Percentiles rank a stretch among this genome's conserved stretches.
Conservation (phyloP, 1,140 invertebrate genomes). For the Chlorops oryzae region DNA sequence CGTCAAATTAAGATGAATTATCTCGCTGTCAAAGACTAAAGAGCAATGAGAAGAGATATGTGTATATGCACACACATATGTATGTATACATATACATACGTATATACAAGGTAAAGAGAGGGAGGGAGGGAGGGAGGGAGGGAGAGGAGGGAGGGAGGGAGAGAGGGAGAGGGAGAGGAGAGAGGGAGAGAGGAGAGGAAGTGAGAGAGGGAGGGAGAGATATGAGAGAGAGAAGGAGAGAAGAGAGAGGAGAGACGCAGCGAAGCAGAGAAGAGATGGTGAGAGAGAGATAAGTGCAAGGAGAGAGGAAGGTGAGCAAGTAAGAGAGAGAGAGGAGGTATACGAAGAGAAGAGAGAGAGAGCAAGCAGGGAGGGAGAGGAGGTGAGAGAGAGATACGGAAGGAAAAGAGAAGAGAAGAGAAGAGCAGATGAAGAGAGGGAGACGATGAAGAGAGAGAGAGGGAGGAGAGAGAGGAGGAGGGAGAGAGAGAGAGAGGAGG, state of each 20-base stretch:
- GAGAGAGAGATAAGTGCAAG: neutral
- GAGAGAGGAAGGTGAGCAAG: neutral
- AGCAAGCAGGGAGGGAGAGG: too few relatives aligned
- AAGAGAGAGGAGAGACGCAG: neutral
- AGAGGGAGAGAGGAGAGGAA: too few relatives aligned
- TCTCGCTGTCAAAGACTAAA: too few relatives aligned
- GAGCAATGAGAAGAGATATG: too few relatives aligned
- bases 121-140: too few relatives aligned
- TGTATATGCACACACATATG: too few relatives aligned
- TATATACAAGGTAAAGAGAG: neutral
- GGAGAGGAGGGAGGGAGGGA: neutral
- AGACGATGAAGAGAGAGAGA: neutral
- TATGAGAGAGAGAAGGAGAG: neutral
- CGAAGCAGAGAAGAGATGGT: neutral
- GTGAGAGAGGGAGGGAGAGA: neutral
- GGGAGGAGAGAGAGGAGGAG: too few relatives aligned
- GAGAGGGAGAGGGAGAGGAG: too few relatives aligned
- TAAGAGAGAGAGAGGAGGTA: neutral
- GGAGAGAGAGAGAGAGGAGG: too few relatives aligned
- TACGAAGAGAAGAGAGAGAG: neutral
- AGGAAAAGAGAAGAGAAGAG: neutral
- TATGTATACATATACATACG: too few relatives aligned
- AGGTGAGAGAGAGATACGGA: neutral
- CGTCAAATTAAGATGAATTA: too few relatives aligned
- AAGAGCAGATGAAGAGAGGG: neutral